Percentiles rank a stretch among this genome's conserved stretches.
phyloP scores from a whole-genome alignment of 2,888 invertebrate genomes.

The Nomada ferruginata region DNA sequence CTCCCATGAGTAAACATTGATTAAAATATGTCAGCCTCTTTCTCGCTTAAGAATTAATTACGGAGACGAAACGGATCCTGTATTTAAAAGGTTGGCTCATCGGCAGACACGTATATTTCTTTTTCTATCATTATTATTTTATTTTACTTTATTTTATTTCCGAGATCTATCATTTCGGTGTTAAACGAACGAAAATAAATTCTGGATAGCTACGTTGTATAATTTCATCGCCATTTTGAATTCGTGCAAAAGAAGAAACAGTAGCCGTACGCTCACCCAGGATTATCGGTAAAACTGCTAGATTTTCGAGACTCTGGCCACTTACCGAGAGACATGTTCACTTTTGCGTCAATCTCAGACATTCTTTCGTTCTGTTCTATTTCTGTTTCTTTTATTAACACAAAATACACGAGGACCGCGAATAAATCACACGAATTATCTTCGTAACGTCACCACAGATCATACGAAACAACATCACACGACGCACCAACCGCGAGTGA shows the following conservation, averaged over 20 bases:
- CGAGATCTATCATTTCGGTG: constrained; percentile 36
- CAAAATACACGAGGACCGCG: constrained; percentile 28
- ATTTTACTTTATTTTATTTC: constrained; percentile 3
- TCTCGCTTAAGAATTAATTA: constrained; percentile 29
- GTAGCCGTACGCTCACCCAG: constrained; percentile 79
- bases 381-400: not conserved
- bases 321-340: constrained; percentile 84
- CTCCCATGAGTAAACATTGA: constrained; percentile 30
- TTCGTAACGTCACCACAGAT: constrained; percentile 35
- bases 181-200: constrained; percentile 58
- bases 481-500: constrained; percentile 41
- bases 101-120: not conserved
- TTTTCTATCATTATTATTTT: not conserved
- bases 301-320: constrained; percentile 75
- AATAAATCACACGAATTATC: constrained; percentile 32
- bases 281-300: constrained; percentile 72
- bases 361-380: constrained; percentile 70
- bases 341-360: constrained; percentile 83
- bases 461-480: constrained; percentile 34
- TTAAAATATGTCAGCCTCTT: constrained; percentile 7
- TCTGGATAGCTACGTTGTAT: constrained; percentile 42
- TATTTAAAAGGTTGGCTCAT: constrained; percentile 8
- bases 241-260: constrained; percentile 70
- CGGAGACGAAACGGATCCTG: constrained; percentile 19
- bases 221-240: constrained; percentile 75